Percentiles rank a stretch among this genome's conserved stretches.
Conservation (phyloP, 2,888 invertebrate genomes). For the Colletes collaris region DNA sequence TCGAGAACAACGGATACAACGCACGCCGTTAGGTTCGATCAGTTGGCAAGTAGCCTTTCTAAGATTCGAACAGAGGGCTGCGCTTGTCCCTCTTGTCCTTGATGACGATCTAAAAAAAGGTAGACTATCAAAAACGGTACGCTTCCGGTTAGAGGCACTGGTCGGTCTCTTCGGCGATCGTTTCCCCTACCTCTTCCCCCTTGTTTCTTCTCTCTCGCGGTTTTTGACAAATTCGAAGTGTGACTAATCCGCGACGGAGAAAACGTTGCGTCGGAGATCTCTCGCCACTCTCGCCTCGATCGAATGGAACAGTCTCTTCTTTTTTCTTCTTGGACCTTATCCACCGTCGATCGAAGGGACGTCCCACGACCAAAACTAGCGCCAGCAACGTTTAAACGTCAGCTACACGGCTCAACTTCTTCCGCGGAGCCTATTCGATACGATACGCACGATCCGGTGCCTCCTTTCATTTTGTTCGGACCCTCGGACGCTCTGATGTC, state of each 20-base stretch:
- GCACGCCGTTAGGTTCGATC: not conserved
- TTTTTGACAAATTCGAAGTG: not conserved
- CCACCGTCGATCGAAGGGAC: not conserved
- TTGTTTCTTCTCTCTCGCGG: not conserved
- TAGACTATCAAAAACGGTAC: constrained; percentile 17
- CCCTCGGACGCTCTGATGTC: not conserved
- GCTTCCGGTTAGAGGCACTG: not conserved
- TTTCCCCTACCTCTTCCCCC: not conserved
- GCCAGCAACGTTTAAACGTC: constrained; percentile 48
- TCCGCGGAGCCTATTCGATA: not conserved
- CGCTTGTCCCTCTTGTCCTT: constrained; percentile 11
- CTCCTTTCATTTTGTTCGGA: not conserved
- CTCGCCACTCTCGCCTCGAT: not conserved
- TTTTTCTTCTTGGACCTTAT: not conserved
- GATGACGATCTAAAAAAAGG: constrained; percentile 18
- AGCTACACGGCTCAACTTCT: constrained; percentile 20
- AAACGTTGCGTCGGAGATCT: constrained; percentile 6
- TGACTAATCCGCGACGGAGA: constrained; percentile 28
- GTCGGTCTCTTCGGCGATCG: not conserved
- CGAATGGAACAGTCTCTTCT: not conserved
- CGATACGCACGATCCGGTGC: not conserved
- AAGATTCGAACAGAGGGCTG: not conserved
- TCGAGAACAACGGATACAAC: not conserved
- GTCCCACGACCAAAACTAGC: constrained; percentile 17
- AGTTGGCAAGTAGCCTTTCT: constrained; percentile 19